Evolutionary conservation across 1,140 invertebrate species (phyloP).

Genomic region (Reticulitermes speratus): DNA sequence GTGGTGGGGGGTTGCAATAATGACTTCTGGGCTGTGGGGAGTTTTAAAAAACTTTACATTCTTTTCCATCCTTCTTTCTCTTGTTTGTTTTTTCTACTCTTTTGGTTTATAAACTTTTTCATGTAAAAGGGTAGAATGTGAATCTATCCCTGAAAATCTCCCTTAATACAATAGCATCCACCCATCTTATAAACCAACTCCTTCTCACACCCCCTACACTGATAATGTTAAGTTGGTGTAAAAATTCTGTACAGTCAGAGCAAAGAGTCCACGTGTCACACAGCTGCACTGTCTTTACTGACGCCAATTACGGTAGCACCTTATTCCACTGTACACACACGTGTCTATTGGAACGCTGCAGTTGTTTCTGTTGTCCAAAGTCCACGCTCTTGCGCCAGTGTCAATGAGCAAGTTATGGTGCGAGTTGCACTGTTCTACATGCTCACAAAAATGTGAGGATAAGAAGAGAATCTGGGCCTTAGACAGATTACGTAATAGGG

Average conservation of each 20-base stretch:
- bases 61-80: not conserved
- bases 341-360: too few relatives aligned
- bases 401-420: too few relatives aligned
- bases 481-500: too few relatives aligned
- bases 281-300: too few relatives aligned
- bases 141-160: conserved; percentile 1
- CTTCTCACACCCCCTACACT: not conserved
- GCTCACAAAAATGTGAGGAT: too few relatives aligned
- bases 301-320: not conserved
- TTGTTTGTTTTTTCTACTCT: not conserved
- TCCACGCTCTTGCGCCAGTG: too few relatives aligned
- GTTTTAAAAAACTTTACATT: conserved; percentile 26
- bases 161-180: conserved; percentile 9
- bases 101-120: not conserved
- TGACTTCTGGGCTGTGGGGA: conserved; percentile 27
- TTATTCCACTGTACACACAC: not conserved
- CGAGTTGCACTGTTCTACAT: too few relatives aligned
- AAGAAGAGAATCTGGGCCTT: too few relatives aligned
- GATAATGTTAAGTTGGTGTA: not conserved
- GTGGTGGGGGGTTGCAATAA: conserved; percentile 24
- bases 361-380: too few relatives aligned
- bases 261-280: not conserved
- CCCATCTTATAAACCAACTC: not conserved
- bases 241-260: not conserved
- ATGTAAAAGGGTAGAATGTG: not conserved